Base-by-base conservation (phyloP, 1,140 invertebrate species). In the Caerostris darwini region DNA sequence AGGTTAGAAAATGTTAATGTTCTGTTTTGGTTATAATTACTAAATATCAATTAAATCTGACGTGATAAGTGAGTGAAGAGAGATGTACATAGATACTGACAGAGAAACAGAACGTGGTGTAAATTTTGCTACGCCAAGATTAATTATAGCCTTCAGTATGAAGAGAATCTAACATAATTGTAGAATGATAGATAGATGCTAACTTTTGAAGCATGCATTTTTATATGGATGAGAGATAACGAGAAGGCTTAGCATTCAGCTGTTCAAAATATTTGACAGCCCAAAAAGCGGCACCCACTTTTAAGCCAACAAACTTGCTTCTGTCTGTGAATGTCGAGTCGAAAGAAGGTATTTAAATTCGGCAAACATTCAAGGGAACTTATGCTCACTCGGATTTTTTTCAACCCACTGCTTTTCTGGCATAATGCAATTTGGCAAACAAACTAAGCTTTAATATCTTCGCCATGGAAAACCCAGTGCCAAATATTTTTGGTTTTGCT, bases 371-470 rank as follows among this genome's bases (percentile, higher is more conserved):
- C 83, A 77, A 77, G 71, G 34, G 71, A 50, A 77, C 71, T 77
- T 77, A 77, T 77, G 71, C 53, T 77, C 83, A 19, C 56, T 85
- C n/a, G 10, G 17, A 85, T 58, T 54, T 59, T 59, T 85, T 85
- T 58, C 53, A 54, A 81, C 90, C 81, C 12, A 34, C 64, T 19
- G 53, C 50, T 34, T 92, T 85, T 92, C 59, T 34, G 17, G 77
- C 71, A 58, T 92, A 85, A 64, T 85, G 90, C 50, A 83, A 92
- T 85, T 92, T 92, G 90, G 77, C 90, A 92, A 82, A 5, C 56
- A 91, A 61, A 81, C 50, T 59, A 34, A 67, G 54, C 50, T 61
- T 92, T 58, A 64, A 54, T 92, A 54, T 57, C 58, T 92, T 53
- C 59, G 64, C 90, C 77, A 19, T 83, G 54, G 50, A 58, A 53